Percentiles rank a stretch among this genome's conserved stretches.
phyloP scores from a whole-genome alignment of 2,113 vertebrate species.

The Dasyurus viverrinus region DNA sequence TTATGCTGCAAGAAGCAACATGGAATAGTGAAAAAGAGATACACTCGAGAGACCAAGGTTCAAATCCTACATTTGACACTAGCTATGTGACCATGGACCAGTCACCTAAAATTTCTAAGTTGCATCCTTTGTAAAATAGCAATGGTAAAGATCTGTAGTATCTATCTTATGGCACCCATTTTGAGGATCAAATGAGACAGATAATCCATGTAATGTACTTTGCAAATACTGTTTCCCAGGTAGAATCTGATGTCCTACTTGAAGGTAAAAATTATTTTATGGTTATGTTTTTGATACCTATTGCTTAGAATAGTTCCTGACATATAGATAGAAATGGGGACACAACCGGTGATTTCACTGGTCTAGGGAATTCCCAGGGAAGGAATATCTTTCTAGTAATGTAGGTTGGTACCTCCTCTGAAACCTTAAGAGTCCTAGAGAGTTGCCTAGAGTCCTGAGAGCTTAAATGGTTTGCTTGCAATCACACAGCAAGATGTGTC shows the following conservation, averaged over 20 bases:
- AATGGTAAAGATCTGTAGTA: background rate
- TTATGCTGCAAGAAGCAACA: background rate
- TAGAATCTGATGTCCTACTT: background rate
- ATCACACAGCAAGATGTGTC: background rate
- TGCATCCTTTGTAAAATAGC: background rate
- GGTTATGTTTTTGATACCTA: background rate
- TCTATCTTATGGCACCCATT: background rate
- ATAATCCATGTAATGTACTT: background rate
- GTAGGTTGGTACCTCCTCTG: background rate
- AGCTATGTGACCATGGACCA: background rate
- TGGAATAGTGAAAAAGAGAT: background rate
- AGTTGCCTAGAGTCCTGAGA: background rate
- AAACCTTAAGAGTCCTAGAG: background rate
- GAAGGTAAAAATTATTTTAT: background rate
- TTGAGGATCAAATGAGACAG: background rate
- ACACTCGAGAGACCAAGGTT: background rate
- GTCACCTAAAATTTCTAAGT: background rate
- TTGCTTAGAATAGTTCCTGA: background rate
- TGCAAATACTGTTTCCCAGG: background rate
- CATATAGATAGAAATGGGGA: background rate
- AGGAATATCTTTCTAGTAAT: background rate
- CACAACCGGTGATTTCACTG: background rate
- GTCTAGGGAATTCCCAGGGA: background rate
- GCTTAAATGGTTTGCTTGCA: background rate
- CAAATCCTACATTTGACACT: background rate